phyloP scores from a whole-genome alignment of 1,140 invertebrate species.

The Rhysida immarginata region DNA sequence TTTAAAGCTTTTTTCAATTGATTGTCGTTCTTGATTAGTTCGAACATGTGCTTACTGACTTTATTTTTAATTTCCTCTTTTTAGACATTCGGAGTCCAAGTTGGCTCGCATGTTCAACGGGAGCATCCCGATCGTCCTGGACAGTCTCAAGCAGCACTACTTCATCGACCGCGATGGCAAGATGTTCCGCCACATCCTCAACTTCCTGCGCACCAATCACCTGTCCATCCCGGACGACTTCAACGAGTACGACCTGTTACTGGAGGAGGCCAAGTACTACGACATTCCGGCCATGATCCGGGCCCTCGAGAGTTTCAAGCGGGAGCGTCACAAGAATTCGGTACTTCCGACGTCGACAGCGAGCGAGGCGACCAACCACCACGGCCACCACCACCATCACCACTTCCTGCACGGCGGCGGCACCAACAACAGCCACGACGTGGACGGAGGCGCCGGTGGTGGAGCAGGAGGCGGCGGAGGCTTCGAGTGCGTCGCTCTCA shows the following conservation, averaged over 20 bases:
- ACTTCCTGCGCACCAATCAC: constrained; percentile 81
- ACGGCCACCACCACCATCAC: constrained; percentile 2
- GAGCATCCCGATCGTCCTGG: constrained; percentile 88
- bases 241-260: constrained; percentile 67
- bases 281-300: constrained; percentile 50
- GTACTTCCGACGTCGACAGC: not conserved
- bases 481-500: constrained; percentile 70
- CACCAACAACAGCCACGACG: constrained; percentile 4
- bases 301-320: constrained; percentile 58
- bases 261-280: constrained; percentile 84
- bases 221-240: constrained; percentile 77
- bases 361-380: constrained; percentile 11
- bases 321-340: constrained; percentile 34
- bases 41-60: not conserved
- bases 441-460: constrained; percentile 15
- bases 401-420: not conserved
- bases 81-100: constrained; percentile 78
- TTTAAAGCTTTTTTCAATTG: too few relatives aligned
- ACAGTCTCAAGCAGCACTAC: constrained; percentile 93
- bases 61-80: not conserved
- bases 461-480: constrained; percentile 16
- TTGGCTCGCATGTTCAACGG: constrained; percentile 89
- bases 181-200: constrained; percentile 90
- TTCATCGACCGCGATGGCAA: constrained; percentile 92
- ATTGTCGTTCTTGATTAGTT: too few relatives aligned